phyloP scores from a whole-genome alignment of 2,888 invertebrate genomes.

The Gymnocheta viridis region DNA sequence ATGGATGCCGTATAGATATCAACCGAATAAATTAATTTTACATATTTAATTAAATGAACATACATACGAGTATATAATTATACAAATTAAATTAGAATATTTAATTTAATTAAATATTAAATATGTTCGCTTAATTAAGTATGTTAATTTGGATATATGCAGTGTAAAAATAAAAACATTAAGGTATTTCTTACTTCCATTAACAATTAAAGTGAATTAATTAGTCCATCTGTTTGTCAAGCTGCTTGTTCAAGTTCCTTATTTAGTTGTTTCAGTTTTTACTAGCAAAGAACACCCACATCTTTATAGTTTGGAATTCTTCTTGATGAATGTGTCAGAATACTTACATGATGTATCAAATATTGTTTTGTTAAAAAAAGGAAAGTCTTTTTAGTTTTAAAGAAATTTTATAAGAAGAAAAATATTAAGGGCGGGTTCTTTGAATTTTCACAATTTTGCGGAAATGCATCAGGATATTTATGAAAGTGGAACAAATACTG shows the following conservation, averaged over 20 bases:
- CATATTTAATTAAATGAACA: too few relatives aligned
- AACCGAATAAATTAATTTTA: too few relatives aligned
- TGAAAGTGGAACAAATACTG: slow-evolving; percentile 60
- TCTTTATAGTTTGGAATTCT: slow-evolving; percentile 20
- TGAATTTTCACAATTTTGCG: slow-evolving; percentile 40
- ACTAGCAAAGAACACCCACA: slow-evolving; percentile 43
- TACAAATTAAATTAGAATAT: too few relatives aligned
- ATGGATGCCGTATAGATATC: too few relatives aligned
- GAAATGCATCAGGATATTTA: slow-evolving; percentile 34
- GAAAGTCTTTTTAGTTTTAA: slow-evolving; percentile 36
- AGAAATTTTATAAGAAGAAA: background rate
- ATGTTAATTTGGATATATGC: too few relatives aligned
- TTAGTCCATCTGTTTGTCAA: background rate
- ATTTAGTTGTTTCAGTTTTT: slow-evolving; percentile 10
- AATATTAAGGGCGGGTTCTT: background rate
- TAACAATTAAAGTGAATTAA: too few relatives aligned
- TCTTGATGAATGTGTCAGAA: slow-evolving; percentile 24
- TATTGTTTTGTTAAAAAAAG: slow-evolving; percentile 40
- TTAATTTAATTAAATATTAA: too few relatives aligned
- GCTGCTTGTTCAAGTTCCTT: background rate
- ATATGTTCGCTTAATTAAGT: too few relatives aligned
- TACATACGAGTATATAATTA: too few relatives aligned
- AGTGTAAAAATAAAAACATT: too few relatives aligned
- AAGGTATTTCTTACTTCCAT: too few relatives aligned
- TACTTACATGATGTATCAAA: too few relatives aligned